Conservation (phyloP, 2,113 vertebrate species). For the Clupea harengus region DNA sequence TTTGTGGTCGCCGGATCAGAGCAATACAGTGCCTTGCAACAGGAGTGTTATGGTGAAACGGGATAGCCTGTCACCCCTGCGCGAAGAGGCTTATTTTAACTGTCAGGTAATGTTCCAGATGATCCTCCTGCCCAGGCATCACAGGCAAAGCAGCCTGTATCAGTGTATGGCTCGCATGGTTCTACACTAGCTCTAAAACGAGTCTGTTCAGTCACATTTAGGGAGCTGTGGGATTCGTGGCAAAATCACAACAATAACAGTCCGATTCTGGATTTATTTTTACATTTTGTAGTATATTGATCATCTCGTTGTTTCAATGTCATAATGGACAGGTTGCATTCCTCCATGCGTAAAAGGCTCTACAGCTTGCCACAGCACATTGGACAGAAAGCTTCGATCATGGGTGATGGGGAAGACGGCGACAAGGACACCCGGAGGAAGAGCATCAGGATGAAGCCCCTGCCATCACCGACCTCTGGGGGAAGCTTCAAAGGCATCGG, state of each 20-base stretch:
- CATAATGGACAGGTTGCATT: conserved; percentile 92
- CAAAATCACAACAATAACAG: conserved; percentile 47
- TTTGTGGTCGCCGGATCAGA: conserved; percentile 68
- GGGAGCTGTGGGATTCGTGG: conserved; percentile 60
- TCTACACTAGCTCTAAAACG: conserved; percentile 68
- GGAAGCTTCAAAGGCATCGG: conserved; percentile 72
- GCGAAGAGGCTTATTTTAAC: conserved; percentile 63
- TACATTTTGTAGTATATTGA: conserved; percentile 36
- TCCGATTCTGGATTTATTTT: conserved; percentile 40
- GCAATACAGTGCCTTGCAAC: conserved; percentile 55
- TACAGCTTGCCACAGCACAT: conserved; percentile 98
- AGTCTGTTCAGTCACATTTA: conserved; percentile 59
- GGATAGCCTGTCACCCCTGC: conserved; percentile 54
- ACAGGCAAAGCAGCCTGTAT: conserved; percentile 56
- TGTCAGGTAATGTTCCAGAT: conserved; percentile 63
- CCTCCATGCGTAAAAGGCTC: conserved; percentile 97
- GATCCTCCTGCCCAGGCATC: conserved; percentile 54
- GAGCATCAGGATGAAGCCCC: conserved; percentile 90
- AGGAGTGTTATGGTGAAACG: conserved; percentile 57
- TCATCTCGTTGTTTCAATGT: conserved; percentile 56
- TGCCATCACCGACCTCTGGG: conserved; percentile 78
- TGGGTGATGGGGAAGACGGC: conserved; percentile 86
- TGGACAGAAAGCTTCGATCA: conserved; percentile 87
- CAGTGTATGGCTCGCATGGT: conserved; percentile 59
- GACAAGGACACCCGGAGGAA: conserved; percentile 89